Base-by-base conservation (phyloP, 1,140 invertebrate species). In the Paralvinella palmiformis region DNA sequence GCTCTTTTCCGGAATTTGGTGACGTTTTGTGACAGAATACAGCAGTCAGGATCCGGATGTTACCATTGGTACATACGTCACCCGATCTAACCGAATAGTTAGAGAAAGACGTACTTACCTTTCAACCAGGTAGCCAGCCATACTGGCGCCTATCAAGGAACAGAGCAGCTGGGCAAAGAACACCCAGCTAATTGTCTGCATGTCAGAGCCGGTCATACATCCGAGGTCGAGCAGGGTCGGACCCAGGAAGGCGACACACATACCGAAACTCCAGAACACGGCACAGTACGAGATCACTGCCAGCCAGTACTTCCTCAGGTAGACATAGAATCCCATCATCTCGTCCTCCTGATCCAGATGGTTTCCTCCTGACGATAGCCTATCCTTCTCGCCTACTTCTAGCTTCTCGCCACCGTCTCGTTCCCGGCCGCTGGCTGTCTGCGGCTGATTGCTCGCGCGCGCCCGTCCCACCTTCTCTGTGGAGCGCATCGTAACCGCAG, bases 151-250 rank as follows among this genome's bases (percentile, higher is more conserved):
- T 2, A 84, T 72, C 13, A 83, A 74, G 0, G 81, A 80, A 75
- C 82, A 81, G 24, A 83, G 72, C 35, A 81, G 75, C 68, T 83
- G 82, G 15, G 81, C 78, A 72, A 83, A 83, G 70, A 83, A 83
- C 3, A 83, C 78, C 82, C 82, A 83, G 62, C 78, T 79, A 79
- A 83, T 83, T 33, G 80, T 73, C 64, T 75, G 72, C 48, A 83
- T 73, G 57, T 79, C 75, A 2, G 79, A 77, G 3, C 71, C 74
- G 0, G 81, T 83, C 64, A 81, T 79, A 68, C 82, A 84, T 31
- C 80, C 81, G 13, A 84, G 68, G 67, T 84, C 82, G 44, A 82
- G 72, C 0, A 83, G 70, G 0, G 82, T 83, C 17, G 82, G 82
- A 17, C 82, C 82, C 27, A 84, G 72, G 63, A 83, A 83, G 24